These are phyloP conservation scores for Pomatostomus ruficeps DNA, from an alignment of 2,113 vertebrate genomes.

Conservation along the genomic window DNA sequence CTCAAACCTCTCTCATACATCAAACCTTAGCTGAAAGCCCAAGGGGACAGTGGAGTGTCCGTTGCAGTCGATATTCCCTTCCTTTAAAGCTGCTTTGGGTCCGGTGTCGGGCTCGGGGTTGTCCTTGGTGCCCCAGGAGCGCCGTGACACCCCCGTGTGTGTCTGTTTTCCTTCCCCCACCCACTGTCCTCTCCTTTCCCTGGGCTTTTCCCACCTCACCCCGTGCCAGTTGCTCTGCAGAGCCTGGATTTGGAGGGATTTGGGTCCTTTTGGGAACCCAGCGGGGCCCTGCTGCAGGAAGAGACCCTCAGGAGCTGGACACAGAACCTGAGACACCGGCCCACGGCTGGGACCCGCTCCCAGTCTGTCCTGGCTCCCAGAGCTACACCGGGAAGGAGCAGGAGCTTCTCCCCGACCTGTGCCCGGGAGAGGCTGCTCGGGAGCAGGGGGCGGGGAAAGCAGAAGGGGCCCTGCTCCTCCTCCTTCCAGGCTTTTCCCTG, in stretches of 20 bases:
- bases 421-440: fast-evolving
- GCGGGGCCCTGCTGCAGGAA: not conserved
- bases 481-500: not conserved
- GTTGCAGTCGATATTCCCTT: not conserved
- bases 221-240: not conserved
- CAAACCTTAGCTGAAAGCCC: not conserved
- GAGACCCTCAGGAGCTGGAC: not conserved
- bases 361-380: not conserved
- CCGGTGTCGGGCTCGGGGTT: not conserved
- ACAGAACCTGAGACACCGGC: fast-evolving
- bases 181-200: not conserved
- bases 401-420: not conserved
- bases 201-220: not conserved
- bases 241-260: not conserved
- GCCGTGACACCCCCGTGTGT: fast-evolving
- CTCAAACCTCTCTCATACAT: not conserved
- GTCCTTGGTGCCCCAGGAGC: not conserved
- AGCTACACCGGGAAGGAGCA: not conserved
- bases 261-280: not conserved
- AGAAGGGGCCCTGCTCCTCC: fast-evolving
- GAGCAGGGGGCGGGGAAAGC: not conserved
- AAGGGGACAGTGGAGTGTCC: not conserved
- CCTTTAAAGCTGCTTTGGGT: not conserved
- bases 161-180: not conserved
- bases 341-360: not conserved